A percentile compares a stretch with the other conserved stretches of the same genome.
Conservation (phyloP, 2,797 vertebrate species). For the Liasis olivaceus region DNA sequence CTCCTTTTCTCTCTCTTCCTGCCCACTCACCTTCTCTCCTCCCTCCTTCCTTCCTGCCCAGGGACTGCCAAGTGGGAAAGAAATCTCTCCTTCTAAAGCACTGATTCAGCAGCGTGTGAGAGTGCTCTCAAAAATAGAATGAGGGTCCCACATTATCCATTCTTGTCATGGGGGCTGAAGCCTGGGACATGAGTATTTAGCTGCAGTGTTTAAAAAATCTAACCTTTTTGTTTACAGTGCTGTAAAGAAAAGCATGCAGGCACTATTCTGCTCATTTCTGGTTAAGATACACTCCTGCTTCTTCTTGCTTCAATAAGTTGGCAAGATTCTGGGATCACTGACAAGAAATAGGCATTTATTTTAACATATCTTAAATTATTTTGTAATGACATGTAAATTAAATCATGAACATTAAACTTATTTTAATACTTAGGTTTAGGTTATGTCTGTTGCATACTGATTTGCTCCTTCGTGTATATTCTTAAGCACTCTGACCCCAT, state of each 20-base stretch:
- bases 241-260: not conserved
- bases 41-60: not conserved
- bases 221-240: not conserved
- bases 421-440: not conserved
- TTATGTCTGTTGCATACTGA: not conserved
- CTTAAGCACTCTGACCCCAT: not conserved
- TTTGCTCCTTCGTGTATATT: not conserved
- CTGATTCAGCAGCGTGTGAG: not conserved
- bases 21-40: not conserved
- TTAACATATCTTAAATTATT: not conserved
- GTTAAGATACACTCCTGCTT: not conserved
- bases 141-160: not conserved
- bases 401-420: not conserved
- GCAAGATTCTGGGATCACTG: not conserved
- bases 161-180: not conserved
- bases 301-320: not conserved
- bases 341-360: not conserved
- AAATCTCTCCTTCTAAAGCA: not conserved
- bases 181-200: not conserved
- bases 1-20: not conserved
- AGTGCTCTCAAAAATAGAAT: not conserved
- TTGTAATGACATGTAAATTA: not conserved
- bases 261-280: not conserved
- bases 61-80: not conserved
- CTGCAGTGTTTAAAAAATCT: not conserved